Conservation (phyloP, 2,113 vertebrate genomes). For the Casuarius casuarius region DNA sequence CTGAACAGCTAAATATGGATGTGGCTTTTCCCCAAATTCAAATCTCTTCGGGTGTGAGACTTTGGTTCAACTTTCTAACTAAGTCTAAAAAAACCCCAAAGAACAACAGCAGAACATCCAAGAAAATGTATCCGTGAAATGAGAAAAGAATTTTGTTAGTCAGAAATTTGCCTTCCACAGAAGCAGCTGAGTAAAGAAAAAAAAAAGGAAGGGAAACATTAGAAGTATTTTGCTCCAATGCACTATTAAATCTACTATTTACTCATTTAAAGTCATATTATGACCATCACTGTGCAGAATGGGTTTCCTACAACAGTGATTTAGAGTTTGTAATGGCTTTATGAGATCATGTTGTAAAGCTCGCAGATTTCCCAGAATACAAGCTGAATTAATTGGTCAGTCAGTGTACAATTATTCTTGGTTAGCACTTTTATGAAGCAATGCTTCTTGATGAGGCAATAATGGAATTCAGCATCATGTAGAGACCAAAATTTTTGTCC, state of each 20-base stretch:
- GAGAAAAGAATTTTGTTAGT: not conserved
- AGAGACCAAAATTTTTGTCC: not conserved
- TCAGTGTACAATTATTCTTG: not conserved
- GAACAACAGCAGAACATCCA: not conserved
- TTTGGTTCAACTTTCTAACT: not conserved
- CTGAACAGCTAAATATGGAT: not conserved
- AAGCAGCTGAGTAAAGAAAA: not conserved
- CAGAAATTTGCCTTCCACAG: not conserved
- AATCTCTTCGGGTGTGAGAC: not conserved
- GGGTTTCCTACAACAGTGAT: not conserved
- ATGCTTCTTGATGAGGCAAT: not conserved
- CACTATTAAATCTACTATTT: not conserved
- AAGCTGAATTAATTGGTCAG: no score
- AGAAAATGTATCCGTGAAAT: not conserved
- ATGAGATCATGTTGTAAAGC: not conserved
- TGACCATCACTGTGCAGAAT: accelerated
- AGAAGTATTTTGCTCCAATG: not conserved
- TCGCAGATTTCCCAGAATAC: not conserved
- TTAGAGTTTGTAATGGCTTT: not conserved
- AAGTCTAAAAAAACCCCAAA: not conserved
- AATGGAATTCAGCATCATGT: not conserved
- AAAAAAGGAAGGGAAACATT: not conserved
- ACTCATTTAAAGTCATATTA: not conserved
- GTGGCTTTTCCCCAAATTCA: not conserved
- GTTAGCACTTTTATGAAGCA: not conserved